Conservation (phyloP, 2,888 invertebrate genomes). For the Scelioninae gen. 1 region DNA sequence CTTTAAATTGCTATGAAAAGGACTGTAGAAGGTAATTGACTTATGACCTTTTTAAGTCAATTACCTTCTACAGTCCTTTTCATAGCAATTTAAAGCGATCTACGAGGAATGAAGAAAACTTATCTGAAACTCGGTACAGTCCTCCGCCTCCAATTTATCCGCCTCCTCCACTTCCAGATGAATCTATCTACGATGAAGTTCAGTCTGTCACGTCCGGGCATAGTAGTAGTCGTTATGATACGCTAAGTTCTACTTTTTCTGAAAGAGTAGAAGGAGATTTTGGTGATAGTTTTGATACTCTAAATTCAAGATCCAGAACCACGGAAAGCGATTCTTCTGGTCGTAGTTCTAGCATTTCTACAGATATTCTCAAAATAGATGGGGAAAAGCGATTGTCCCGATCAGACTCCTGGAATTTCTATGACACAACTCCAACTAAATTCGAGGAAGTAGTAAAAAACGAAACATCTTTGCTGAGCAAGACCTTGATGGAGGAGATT, state of each 20-base stretch:
- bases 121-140: conserved; percentile 78
- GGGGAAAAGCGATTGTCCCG: conserved; percentile 80
- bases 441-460: conserved; percentile 71
- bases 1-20: conserved; percentile 80
- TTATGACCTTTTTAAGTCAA: too few species aligned
- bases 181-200: conserved; percentile 86
- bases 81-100: conserved; percentile 76
- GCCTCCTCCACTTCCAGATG: conserved; percentile 86
- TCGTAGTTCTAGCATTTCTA: conserved; percentile 68
- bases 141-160: conserved; percentile 87
- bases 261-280: conserved; percentile 84
- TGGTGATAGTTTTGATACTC: conserved; percentile 80
- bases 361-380: conserved; percentile 70
- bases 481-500: conserved; percentile 76
- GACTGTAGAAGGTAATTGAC: too few species aligned
- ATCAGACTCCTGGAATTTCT: conserved; percentile 86
- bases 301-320: conserved; percentile 73
- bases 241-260: conserved; percentile 81
- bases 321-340: conserved; percentile 76
- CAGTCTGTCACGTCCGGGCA: conserved; percentile 83
- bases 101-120: conserved; percentile 78
- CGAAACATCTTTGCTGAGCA: conserved; percentile 58
- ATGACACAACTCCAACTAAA: conserved; percentile 80
- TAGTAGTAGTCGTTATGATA: conserved; percentile 82
- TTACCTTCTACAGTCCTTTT: too few species aligned